Percentiles rank a stretch among this genome's conserved stretches.
Evolutionary conservation across 1,140 invertebrate genomes (phyloP).

Genomic region (Gryon sp.): DNA sequence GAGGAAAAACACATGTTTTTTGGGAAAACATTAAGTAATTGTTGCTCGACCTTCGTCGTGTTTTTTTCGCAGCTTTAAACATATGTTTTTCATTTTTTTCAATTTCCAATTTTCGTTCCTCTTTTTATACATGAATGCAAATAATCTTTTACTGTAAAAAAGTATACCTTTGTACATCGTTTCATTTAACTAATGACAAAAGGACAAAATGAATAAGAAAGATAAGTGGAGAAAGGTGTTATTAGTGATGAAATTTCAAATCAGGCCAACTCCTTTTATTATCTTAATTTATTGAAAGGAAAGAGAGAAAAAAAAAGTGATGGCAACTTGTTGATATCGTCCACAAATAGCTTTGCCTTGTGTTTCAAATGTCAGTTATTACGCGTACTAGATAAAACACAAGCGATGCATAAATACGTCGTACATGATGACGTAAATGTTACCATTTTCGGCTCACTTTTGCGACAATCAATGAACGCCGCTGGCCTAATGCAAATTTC

Average conservation of each 20-base stretch:
- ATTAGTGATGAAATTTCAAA: no score
- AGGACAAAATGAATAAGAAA: not conserved
- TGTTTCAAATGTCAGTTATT: slow-evolving; percentile 22
- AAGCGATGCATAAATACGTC: not conserved
- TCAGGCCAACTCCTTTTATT: no score
- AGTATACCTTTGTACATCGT: slow-evolving; percentile 19
- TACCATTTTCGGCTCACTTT: not conserved
- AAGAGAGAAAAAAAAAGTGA: no score
- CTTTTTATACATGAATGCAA: slow-evolving; percentile 22
- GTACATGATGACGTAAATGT: slow-evolving; percentile 4
- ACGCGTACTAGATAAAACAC: not conserved
- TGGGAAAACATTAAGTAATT: slow-evolving; percentile 7
- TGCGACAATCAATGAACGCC: not conserved
- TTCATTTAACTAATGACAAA: slow-evolving; percentile 12
- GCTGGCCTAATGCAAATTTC: not conserved
- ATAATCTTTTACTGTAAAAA: slow-evolving; percentile 2
- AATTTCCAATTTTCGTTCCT: no score
- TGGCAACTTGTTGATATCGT: slow-evolving; percentile 38
- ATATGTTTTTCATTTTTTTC: slow-evolving; percentile 12
- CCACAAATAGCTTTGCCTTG: slow-evolving; percentile 23
- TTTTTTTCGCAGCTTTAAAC: not conserved
- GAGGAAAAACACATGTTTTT: no score
- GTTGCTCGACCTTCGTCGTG: not conserved
- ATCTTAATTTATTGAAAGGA: no score
- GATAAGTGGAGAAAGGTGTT: no score